These are phyloP conservation scores for Amia ocellicauda DNA, from an alignment of 2,113 vertebrate genomes.

Conservation along the genomic window DNA sequence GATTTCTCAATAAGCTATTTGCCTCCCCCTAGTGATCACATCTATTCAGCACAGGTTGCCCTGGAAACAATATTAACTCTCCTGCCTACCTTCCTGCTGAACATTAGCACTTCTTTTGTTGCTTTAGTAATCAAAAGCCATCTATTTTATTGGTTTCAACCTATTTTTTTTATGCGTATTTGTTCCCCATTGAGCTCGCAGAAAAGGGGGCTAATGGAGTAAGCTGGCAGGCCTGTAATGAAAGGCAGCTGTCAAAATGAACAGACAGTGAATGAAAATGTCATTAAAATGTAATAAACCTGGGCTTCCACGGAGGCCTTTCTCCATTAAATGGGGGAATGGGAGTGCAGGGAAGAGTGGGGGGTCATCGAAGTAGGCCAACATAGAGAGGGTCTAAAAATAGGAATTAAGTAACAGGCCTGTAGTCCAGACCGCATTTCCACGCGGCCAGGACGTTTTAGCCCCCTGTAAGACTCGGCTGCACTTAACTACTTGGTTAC, in stretches of 20 bases:
- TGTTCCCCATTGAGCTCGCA: background rate
- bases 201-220: slow-evolving; percentile 11
- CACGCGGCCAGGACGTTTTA: too few relatives aligned
- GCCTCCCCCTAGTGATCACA: slow-evolving; percentile 49
- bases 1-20: slow-evolving; percentile 23
- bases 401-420: slow-evolving; percentile 52
- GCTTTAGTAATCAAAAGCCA: background rate
- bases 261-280: slow-evolving; percentile 28
- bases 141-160: background rate
- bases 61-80: background rate
- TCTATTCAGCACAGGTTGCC: slow-evolving; percentile 4
- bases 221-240: slow-evolving; percentile 14
- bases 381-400: slow-evolving; percentile 38
- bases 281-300: slow-evolving; percentile 32
- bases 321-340: slow-evolving; percentile 12
- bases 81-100: background rate
- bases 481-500: too few relatives aligned
- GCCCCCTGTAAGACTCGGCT: too few relatives aligned
- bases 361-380: background rate
- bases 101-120: slow-evolving; percentile 5
- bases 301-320: slow-evolving; percentile 15
- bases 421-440: slow-evolving; percentile 44
- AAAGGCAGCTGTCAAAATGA: slow-evolving; percentile 29
- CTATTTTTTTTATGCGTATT: slow-evolving; percentile 12
- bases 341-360: background rate